Evolutionary conservation across 2,113 vertebrate species (phyloP).

Genomic region (Eulacestoma nigropectus): DNA sequence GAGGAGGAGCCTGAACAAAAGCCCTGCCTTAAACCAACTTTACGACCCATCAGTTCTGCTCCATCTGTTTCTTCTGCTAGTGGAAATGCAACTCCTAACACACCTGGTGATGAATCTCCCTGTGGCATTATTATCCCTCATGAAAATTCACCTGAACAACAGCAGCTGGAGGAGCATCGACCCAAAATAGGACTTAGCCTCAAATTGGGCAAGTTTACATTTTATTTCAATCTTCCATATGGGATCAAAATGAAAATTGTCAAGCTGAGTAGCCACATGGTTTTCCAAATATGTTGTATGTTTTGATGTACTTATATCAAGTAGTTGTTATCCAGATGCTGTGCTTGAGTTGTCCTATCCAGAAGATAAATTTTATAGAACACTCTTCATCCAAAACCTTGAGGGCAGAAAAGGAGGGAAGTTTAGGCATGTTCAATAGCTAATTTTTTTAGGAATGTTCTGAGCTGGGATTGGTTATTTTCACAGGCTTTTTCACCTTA

Average conservation of each 20-base stretch:
- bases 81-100: conserved; percentile 90
- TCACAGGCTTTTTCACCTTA: background rate
- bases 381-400: background rate
- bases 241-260: background rate
- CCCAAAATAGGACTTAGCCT: conserved; percentile 97
- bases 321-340: background rate
- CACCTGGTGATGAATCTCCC: conserved; percentile 92
- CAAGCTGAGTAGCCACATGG: background rate
- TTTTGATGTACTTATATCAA: background rate
- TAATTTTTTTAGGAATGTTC: background rate
- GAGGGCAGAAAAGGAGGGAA: background rate
- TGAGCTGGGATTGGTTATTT: background rate
- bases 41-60: conserved; percentile 92
- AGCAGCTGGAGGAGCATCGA: conserved; percentile 89
- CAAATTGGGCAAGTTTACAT: conserved; percentile 82
- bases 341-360: background rate
- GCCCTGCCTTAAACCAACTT: conserved; percentile 91
- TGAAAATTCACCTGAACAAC: conserved; percentile 93
- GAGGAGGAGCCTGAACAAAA: conserved; percentile 84
- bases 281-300: background rate
- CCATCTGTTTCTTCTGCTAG: conserved; percentile 95
- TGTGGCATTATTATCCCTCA: conserved; percentile 99
- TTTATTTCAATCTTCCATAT: background rate
- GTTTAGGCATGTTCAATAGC: background rate
- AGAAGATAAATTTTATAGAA: background rate